Evolutionary conservation across 2,888 invertebrate genomes (phyloP).

Genomic region (Nowickia ferox): DNA sequence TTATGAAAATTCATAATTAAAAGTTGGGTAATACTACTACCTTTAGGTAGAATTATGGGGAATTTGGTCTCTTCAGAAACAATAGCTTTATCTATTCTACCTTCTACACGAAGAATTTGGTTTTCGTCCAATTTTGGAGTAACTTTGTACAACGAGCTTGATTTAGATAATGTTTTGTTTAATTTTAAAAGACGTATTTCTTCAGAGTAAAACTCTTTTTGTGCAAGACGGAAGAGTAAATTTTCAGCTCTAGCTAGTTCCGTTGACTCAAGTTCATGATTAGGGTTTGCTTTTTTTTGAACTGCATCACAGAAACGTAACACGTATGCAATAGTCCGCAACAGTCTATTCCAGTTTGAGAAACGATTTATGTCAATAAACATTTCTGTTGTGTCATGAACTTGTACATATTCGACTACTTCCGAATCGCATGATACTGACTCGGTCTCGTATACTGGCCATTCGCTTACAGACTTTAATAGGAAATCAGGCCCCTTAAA

Average conservation of each 20-base stretch:
- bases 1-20: slow-evolving; percentile 29
- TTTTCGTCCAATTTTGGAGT: slow-evolving; percentile 55
- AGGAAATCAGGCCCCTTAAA: too few relatives aligned
- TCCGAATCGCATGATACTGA: slow-evolving; percentile 26
- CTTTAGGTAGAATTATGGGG: too few relatives aligned
- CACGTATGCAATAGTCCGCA: too few relatives aligned
- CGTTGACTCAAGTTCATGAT: not conserved
- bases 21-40: too few relatives aligned
- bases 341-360: not conserved
- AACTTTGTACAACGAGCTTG: slow-evolving; percentile 34
- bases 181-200: slow-evolving; percentile 34
- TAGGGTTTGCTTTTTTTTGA: not conserved
- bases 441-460: slow-evolving; percentile 18
- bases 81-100: slow-evolving; percentile 14
- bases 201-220: slow-evolving; percentile 18
- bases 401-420: not conserved
- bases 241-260: not conserved
- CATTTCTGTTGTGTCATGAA: slow-evolving; percentile 24
- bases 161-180: slow-evolving; percentile 23
- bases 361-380: not conserved
- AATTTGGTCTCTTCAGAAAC: too few relatives aligned
- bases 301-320: too few relatives aligned
- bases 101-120: slow-evolving; percentile 33
- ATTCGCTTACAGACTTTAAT: slow-evolving; percentile 27
- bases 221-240: not conserved